A percentile compares a stretch with the other conserved stretches of the same genome.
These are phyloP conservation scores for Scolopax mira DNA, from an alignment of 2,113 vertebrate species.

Conservation along the genomic window DNA sequence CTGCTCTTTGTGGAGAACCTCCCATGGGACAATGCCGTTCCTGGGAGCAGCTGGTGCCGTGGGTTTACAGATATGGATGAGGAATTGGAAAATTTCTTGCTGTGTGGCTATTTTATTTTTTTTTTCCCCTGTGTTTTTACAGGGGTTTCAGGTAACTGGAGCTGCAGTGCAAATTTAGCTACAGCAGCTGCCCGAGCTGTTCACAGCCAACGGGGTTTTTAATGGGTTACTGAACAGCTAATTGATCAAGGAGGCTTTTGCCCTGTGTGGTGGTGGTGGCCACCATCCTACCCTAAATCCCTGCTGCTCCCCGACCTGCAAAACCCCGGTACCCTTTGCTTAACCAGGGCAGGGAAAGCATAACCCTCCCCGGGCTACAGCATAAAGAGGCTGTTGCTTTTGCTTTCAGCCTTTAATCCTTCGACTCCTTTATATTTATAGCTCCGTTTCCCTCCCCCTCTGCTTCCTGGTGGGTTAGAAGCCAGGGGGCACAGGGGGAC, in stretches of 20 bases:
- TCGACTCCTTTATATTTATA: background rate
- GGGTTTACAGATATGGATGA: accelerated
- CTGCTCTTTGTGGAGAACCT: background rate
- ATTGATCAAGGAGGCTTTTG: background rate
- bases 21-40: accelerated
- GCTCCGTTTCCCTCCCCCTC: background rate
- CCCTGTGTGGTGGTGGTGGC: accelerated
- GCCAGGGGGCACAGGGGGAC: background rate
- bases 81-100: background rate
- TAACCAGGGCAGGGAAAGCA: background rate
- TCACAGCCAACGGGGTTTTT: background rate
- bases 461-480: background rate
- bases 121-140: background rate
- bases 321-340: background rate
- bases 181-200: background rate
- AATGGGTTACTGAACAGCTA: background rate
- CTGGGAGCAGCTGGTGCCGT: background rate
- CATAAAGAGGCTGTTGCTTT: background rate
- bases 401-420: background rate
- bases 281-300: background rate
- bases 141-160: background rate
- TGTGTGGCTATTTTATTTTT: background rate
- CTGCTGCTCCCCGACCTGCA: background rate
- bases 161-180: background rate
- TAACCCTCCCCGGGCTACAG: background rate